Base-by-base conservation (phyloP, 2,888 invertebrate species). In the Ceramica pisi region DNA sequence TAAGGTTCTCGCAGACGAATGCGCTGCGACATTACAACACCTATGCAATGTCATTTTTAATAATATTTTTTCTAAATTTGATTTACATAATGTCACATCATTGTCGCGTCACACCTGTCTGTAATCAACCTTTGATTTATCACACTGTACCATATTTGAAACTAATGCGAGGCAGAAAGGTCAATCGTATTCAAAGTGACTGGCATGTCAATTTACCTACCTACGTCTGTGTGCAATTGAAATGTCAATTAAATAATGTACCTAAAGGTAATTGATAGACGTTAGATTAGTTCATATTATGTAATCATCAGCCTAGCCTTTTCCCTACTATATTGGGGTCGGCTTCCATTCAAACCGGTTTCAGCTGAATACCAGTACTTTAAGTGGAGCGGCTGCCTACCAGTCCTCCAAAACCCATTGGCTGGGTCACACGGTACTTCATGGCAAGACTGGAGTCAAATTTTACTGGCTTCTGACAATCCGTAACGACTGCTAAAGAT, bases 101-200 rank as follows among this genome's bases (percentile, higher is more conserved):
- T 21, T 21, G n/a, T 21, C n/a, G 14, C 7, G 21, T 57, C 21
- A 14, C 21, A 38, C 14, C 14, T 57, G 57, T 14, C 38, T 57
- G 14, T 7, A 10, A 4, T 3, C 41, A 19, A 21, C 57, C 7
- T 57, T 57, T 12, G 76, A 84, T 86, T 50, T 88, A 90, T 89
- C 79, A 74, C 84, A 70, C 81, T 75, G 67, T 19, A 56, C 48
- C 51, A 51, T 83, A 64, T 64, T 70, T 53, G 10, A 68, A 23
- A 46, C 31, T 19, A 60, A 63, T 82, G 67, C 62, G 64, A 67
- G 64, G 69, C 46, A 69, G 59, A 84, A 66, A 75, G 38, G 21
- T 35, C 35, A 35, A 21, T 48, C 14, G 4, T 4, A 12, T 53
- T 53, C 46, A 59, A 38, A 38, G 31, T 41, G 6, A 21, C 19